Conservation (phyloP, 2,797 vertebrate genomes). For the Apogon talboti region DNA sequence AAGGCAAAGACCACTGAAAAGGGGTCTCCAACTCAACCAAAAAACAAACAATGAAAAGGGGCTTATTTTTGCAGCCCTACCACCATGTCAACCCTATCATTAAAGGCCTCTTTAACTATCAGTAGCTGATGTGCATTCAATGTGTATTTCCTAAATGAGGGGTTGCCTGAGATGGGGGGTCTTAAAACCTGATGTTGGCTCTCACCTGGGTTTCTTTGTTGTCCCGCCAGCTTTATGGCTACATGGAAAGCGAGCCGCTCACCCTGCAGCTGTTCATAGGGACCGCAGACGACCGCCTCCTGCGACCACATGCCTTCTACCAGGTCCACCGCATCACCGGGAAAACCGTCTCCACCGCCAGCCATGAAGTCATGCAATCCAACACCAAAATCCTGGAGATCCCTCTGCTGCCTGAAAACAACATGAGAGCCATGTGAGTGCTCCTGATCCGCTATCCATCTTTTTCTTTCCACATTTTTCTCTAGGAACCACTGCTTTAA, state of each 20-base stretch:
- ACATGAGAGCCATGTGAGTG: constrained; percentile 98
- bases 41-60: constrained; percentile 59
- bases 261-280: constrained; percentile 99
- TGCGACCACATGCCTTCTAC: constrained; percentile 98
- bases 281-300: constrained; percentile 97
- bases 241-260: constrained; percentile 96
- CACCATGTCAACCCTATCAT: constrained; percentile 54
- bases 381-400: constrained; percentile 99
- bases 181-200: constrained; percentile 68
- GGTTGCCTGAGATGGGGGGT: constrained; percentile 68
- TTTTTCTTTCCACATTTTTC: constrained; percentile 31
- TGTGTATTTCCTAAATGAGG: constrained; percentile 74
- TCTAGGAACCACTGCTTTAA: constrained; percentile 24
- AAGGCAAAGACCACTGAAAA: constrained; percentile 35
- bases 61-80: constrained; percentile 30
- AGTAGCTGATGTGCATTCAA: constrained; percentile 73
- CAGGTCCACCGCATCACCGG: constrained; percentile 99
- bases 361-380: constrained; percentile 95
- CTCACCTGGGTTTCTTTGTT: constrained; percentile 86
- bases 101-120: constrained; percentile 64
- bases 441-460: constrained; percentile 34
- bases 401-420: constrained; percentile 96
- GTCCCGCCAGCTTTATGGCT: constrained; percentile 94
- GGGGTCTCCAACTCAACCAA: constrained; percentile 47
- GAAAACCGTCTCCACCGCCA: constrained; percentile 97